Evolutionary conservation across 2,888 invertebrate genomes (phyloP), one percentile per base, ranked within the genome.

Genomic region (Pterostichus madidus): DNA sequence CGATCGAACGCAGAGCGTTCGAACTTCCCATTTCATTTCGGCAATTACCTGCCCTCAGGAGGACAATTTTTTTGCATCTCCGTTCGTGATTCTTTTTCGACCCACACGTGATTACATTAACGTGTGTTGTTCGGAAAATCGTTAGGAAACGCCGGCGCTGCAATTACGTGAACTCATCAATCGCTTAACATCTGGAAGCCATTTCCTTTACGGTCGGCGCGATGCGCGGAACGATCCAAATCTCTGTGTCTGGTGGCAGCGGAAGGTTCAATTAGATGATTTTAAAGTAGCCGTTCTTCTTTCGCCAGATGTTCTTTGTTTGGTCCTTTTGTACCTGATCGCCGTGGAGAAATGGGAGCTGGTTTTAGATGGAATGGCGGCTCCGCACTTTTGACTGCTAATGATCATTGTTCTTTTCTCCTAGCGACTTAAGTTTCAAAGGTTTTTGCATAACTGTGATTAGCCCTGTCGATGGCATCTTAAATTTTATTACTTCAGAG

Each of bases 131-230:
- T 83, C 83, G 83, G 64, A 77, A 81, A 83, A 77, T 77, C 83
- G 83, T 83, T 83, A 83, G 83, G 64, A 83, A 83, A 76, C 64
- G 76, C 83, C 64, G 35, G 83, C 53, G 35, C 77, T 39, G 83
- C 83, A 83, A 83, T 83, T 83, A 83, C 77, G 64, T 64, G 83
- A 83, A 77, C 77, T 77, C 76, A 83, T 83, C 83, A 83, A 83
- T 83, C 83, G 83, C 77, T 77, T 83, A 83, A 83, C 83, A 83
- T 83, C 83, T 83, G 83, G 83, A 83, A 83, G 83, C 83, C 77
- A 83, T 83, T 83, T 83, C 83, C 83, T 83, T 83, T 77, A 83
- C 83, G 77, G 59, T 10, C 10, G 52, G 13, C n/a, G 52, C 52
- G 52, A 52, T 52, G 61, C 75, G 73, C 39, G 35, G 53, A 46